A percentile compares a stretch with the other conserved stretches of the same genome.
Evolutionary conservation across 2,797 vertebrate genomes (phyloP).

Genomic region (Alca torda): DNA sequence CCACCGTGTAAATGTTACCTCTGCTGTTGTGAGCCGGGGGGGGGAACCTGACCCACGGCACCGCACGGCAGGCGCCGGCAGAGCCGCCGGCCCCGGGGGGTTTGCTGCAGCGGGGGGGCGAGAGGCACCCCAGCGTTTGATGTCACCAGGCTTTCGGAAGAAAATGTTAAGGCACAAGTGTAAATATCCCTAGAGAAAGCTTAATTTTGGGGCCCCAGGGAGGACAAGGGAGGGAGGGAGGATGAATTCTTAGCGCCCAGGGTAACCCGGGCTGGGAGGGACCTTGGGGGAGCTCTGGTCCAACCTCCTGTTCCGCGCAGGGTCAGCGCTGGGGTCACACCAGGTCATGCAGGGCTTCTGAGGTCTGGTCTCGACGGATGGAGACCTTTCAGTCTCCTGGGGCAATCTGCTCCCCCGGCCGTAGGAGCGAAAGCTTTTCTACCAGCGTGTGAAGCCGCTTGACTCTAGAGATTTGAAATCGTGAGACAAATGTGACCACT

Average conservation of each 20-base stretch:
- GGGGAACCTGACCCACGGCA: neutral
- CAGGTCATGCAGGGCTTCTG: neutral
- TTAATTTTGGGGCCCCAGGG: neutral
- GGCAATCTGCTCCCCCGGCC: neutral
- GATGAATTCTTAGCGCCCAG: neutral
- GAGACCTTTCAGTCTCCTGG: neutral
- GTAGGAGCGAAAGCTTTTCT: neutral
- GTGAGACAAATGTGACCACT: neutral
- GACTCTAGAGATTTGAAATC: neutral
- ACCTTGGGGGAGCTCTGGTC: neutral
- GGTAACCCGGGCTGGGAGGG: neutral
- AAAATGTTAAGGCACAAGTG: neutral
- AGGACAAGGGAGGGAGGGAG: neutral
- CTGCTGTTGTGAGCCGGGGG: neutral
- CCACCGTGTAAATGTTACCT: conserved; percentile 29
- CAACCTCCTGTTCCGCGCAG: neutral
- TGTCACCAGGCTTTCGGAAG: neutral
- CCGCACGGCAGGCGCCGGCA: neutral
- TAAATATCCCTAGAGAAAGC: neutral
- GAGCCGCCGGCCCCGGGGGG: accelerated
- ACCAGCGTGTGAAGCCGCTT: neutral
- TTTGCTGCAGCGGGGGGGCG: neutral
- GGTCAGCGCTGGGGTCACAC: neutral
- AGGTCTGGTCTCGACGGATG: neutral
- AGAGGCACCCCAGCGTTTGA: neutral